Evolutionary conservation across 1,140 invertebrate species (phyloP).

Genomic region (Ceratina australensis): DNA sequence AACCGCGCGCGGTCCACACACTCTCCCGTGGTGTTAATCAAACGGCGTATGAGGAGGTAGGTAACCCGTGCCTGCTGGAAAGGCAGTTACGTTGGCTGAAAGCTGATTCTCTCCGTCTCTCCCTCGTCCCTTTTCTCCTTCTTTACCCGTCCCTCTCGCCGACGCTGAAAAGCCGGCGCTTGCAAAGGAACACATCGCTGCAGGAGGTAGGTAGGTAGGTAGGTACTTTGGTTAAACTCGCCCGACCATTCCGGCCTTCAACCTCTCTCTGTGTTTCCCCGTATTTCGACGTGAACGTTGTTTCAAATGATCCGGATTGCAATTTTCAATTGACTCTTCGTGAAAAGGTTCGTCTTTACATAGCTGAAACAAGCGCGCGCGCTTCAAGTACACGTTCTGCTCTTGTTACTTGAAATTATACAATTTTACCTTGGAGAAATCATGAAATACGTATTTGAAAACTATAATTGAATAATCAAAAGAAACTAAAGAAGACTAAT

Average conservation of each 20-base stretch:
- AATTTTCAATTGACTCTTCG: not conserved
- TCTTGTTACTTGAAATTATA: too few species aligned
- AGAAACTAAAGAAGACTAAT: too few species aligned
- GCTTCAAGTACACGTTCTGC: not conserved
- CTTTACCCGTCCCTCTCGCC: not conserved
- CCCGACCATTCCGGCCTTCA: not conserved
- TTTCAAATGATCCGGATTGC: not conserved
- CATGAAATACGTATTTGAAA: not conserved
- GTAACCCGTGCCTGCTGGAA: constrained; percentile 22
- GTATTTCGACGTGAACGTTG: not conserved
- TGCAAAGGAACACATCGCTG: constrained; percentile 11
- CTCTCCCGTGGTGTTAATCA: constrained; percentile 73
- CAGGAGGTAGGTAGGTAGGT: not conserved
- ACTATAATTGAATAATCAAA: too few species aligned
- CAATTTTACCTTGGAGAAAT: not conserved
- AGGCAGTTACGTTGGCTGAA: constrained; percentile 29
- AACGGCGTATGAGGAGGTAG: constrained; percentile 64
- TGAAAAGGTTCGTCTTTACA: too few species aligned
- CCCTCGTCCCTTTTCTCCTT: too few species aligned
- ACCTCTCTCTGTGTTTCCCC: not conserved
- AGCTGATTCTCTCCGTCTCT: not conserved
- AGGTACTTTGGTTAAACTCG: constrained; percentile 18
- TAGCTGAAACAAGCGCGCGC: too few species aligned
- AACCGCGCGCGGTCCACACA: constrained; percentile 71
- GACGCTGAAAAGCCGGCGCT: not conserved